Base-by-base conservation (phyloP, 37 sponge, comb jelly and placozoan species). In the Tethya wilhelma region DNA sequence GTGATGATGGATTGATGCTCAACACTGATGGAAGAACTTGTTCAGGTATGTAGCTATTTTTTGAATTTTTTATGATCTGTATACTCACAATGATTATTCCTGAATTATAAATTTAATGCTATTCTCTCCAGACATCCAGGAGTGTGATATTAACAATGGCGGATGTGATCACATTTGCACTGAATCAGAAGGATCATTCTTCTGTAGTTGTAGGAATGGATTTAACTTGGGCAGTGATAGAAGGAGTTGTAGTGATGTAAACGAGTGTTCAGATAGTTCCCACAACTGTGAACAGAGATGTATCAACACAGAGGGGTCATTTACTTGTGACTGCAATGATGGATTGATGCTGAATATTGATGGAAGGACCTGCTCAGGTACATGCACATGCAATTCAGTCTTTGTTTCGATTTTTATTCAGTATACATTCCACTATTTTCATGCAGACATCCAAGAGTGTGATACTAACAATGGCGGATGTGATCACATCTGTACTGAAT, bases 371-470 rank as follows among this genome's bases (percentile, higher is more conserved):
- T 49, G 53, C 53, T 3, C 44, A 69, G 20, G 17, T 2, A 69
- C 19, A 4, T 2, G 20, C 20, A 38, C 2, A 2, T 42, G 8
- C 22, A 36, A 42, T 38, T 41, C 1, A 38, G 14, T 38, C 41
- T 69, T 22, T 38, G 38, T 23, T 25, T 33, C 22, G 2, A n/a
- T 36, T n/a, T 29, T n/a, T n/a, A n/a, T n/a, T n/a, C n/a, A n/a
- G n/a, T n/a, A n/a, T n/a, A n/a, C n/a, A n/a, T n/a, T n/a, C n/a
- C n/a, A n/a, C n/a, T n/a, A n/a, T n/a, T n/a, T n/a, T 8, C 22
- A 12, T 29, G 30, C 59, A 80, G 81, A 80, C 22, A 69, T 69
- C 26, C 32, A 80, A 57, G 81, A 80, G 31, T 80, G 81, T 80
- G 81, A 28, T 34, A 25, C 20, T 5, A 4, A 17, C 5, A 69